phyloP scores from a whole-genome alignment of 64 coral and sea anemone species.

The Hydrozoanthus tunicans region DNA sequence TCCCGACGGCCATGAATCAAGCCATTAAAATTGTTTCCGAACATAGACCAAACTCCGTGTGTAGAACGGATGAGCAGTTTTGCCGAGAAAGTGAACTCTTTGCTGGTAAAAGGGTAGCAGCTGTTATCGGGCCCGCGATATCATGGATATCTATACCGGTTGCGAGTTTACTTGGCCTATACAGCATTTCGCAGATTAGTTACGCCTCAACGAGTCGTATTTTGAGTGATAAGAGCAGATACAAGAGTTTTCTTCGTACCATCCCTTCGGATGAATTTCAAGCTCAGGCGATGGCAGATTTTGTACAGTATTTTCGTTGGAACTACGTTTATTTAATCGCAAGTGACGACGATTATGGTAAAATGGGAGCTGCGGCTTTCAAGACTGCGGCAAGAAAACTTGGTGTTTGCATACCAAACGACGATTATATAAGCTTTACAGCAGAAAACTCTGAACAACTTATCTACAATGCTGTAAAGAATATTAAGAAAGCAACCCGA shows the following conservation, averaged over 20 bases:
- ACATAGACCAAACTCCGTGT: slow-evolving; percentile 84
- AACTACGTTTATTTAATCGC: slow-evolving; percentile 96
- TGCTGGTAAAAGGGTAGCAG: slow-evolving; percentile 22
- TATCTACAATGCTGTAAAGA: slow-evolving; percentile 39
- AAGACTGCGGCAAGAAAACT: slow-evolving; percentile 70
- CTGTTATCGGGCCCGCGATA: slow-evolving; percentile 84
- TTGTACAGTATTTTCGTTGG: slow-evolving; percentile 81
- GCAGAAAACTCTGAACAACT: slow-evolving; percentile 63
- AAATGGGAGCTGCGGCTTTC: slow-evolving; percentile 84
- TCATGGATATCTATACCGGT: slow-evolving; percentile 91
- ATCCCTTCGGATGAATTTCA: slow-evolving; percentile 89
- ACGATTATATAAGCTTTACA: slow-evolving; percentile 78
- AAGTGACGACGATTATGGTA: slow-evolving; percentile 91
- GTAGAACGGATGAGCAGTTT: slow-evolving; percentile 55
- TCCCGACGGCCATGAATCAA: slow-evolving; percentile 81
- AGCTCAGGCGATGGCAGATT: slow-evolving; percentile 87
- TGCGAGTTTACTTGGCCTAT: slow-evolving; percentile 82
- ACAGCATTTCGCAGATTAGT: slow-evolving; percentile 83
- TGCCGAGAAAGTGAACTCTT: slow-evolving; percentile 10
- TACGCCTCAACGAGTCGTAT: slow-evolving; percentile 90
- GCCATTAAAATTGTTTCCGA: slow-evolving; percentile 88
- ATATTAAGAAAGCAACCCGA: slow-evolving; percentile 46
- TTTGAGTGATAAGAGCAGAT: slow-evolving; percentile 84
- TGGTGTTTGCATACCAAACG: slow-evolving; percentile 81
- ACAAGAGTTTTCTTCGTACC: slow-evolving; percentile 84